phyloP scores from a whole-genome alignment of 1,140 invertebrate species.

The Thrips palmi region DNA sequence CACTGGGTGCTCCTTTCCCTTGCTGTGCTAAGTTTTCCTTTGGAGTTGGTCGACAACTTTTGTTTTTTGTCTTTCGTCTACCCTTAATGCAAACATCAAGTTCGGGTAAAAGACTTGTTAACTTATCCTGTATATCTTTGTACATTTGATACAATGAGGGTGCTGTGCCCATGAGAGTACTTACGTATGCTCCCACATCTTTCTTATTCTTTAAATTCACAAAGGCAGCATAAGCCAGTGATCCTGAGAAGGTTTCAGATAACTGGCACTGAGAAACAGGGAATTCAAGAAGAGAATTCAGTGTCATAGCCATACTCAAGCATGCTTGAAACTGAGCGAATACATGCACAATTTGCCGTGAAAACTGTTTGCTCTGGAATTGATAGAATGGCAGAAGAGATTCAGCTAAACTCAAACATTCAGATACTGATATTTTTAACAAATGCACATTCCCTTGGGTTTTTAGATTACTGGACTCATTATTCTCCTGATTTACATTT shows the following conservation, averaged over 20 bases:
- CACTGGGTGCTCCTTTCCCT: too few species aligned
- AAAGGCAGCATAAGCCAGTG: constrained; percentile 52
- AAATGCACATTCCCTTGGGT: too few species aligned
- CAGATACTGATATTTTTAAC: too few species aligned
- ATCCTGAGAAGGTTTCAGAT: constrained; percentile 44
- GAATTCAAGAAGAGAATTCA: constrained; percentile 41
- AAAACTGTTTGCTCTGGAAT: constrained; percentile 25
- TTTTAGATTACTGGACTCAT: neutral
- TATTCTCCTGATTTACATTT: neutral
- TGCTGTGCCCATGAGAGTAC: constrained; percentile 7
- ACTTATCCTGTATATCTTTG: neutral
- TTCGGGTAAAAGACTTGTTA: neutral
- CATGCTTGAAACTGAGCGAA: constrained; percentile 55
- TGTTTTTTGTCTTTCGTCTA: constrained; percentile 3
- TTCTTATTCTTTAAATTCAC: constrained; percentile 9
- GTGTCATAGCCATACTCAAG: constrained; percentile 33
- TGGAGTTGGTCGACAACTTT: too few species aligned
- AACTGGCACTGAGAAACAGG: constrained; percentile 32
- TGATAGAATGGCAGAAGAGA: too few species aligned
- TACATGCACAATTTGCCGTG: constrained; percentile 36
- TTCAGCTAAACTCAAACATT: too few species aligned
- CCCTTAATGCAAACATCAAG: neutral
- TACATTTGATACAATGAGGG: constrained; percentile 11
- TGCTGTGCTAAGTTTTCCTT: too few species aligned
- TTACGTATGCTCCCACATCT: constrained; percentile 10